phyloP scores from a whole-genome alignment of 64 coral and sea anemone genomes.

The Platygyra sinensis region DNA sequence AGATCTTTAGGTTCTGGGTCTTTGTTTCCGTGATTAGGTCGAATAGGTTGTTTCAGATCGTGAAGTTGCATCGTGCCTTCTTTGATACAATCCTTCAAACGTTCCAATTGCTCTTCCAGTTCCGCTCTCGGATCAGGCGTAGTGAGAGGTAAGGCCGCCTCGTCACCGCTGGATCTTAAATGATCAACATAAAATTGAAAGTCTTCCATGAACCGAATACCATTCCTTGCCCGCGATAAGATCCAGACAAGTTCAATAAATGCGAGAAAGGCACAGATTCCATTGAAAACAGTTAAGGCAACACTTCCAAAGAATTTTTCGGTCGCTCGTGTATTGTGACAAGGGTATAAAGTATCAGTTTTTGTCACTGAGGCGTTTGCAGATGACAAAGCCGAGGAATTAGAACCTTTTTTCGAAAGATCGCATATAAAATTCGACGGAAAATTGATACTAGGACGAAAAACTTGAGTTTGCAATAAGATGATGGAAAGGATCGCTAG shows the following conservation, averaged over 20 bases:
- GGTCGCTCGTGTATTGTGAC: background rate
- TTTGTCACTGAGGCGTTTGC: background rate
- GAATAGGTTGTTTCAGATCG: constrained; percentile 9
- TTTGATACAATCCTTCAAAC: background rate
- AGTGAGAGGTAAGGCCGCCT: background rate
- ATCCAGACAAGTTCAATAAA: background rate
- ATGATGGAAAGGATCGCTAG: background rate
- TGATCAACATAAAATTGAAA: background rate
- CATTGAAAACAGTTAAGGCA: background rate
- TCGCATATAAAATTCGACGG: background rate
- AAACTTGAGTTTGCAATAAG: background rate
- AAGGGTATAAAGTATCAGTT: background rate
- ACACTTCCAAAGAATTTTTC: too few species aligned
- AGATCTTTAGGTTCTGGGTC: background rate
- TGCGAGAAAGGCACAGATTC: background rate
- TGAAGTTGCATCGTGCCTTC: background rate
- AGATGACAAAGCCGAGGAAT: background rate
- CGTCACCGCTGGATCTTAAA: background rate
- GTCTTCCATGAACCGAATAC: background rate
- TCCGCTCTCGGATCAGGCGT: background rate
- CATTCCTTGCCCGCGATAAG: background rate
- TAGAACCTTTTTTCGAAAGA: too few species aligned
- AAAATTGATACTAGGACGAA: background rate
- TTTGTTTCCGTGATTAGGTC: constrained; percentile 6
- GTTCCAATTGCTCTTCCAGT: background rate